Conservation (phyloP, 1,140 invertebrate species). For the Nasonia giraulti region DNA sequence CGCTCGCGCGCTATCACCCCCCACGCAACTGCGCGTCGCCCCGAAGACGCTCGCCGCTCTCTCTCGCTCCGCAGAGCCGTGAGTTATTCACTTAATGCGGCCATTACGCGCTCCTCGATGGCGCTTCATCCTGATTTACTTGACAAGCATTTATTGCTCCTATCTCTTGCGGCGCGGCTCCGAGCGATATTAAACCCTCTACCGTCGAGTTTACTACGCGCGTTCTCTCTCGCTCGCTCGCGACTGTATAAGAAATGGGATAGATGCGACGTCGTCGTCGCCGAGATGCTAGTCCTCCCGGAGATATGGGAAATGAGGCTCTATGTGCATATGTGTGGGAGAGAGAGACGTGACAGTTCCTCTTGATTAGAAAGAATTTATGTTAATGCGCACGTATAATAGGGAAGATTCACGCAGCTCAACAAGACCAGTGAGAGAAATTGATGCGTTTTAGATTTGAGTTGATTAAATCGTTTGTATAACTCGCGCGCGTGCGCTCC, state of each 20-base stretch:
- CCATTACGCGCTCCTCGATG: constrained; percentile 71
- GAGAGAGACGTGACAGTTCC: not conserved
- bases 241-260: not conserved
- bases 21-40: constrained; percentile 51
- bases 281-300: not conserved
- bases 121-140: constrained; percentile 73
- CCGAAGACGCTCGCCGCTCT: constrained; percentile 23
- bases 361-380: constrained; percentile 48
- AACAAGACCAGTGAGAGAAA: not conserved
- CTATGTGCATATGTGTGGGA: not conserved
- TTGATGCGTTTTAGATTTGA: constrained; percentile 45
- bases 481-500: not conserved
- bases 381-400: constrained; percentile 4
- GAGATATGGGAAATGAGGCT: not conserved
- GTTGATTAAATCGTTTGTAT: constrained; percentile 40
- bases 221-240: not conserved
- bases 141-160: constrained; percentile 71
- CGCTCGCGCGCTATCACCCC: constrained; percentile 62
- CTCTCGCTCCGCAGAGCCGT: constrained; percentile 56
- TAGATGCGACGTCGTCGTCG: not conserved
- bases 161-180: constrained; percentile 55
- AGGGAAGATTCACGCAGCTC: not conserved
- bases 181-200: constrained; percentile 37
- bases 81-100: constrained; percentile 73
- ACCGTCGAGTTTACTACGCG: constrained; percentile 8